Evolutionary conservation across 2,797 vertebrate genomes (phyloP).

Genomic region (Lithobates sylvaticus): DNA sequence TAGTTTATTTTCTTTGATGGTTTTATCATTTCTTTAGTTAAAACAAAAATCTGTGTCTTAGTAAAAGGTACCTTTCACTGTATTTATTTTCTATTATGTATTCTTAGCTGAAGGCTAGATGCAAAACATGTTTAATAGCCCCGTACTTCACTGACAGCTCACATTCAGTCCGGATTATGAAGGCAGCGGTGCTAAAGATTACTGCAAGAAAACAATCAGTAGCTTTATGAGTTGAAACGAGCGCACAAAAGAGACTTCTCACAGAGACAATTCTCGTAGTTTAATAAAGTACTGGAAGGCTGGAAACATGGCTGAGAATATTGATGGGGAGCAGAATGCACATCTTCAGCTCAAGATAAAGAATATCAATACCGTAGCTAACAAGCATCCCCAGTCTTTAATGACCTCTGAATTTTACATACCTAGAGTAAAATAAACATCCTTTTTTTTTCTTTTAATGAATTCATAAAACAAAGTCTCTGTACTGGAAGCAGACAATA

Average conservation of each 20-base stretch:
- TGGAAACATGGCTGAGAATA: slow-evolving; percentile 49
- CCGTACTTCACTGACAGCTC: slow-evolving; percentile 42
- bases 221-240: slow-evolving; percentile 45
- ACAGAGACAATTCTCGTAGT: slow-evolving; percentile 54
- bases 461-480: neutral
- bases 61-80: neutral
- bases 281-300: slow-evolving; percentile 54
- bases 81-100: slow-evolving; percentile 25
- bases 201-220: slow-evolving; percentile 55
- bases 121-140: slow-evolving; percentile 34
- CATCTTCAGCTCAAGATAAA: slow-evolving; percentile 46
- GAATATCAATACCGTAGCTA: slow-evolving; percentile 43
- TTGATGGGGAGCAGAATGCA: slow-evolving; percentile 37
- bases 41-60: slow-evolving; percentile 10
- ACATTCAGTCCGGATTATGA: slow-evolving; percentile 42
- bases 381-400: slow-evolving; percentile 27
- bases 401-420: slow-evolving; percentile 20
- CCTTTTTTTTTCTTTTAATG: neutral
- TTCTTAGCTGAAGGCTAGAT: slow-evolving; percentile 35
- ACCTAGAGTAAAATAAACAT: slow-evolving; percentile 4
- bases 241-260: slow-evolving; percentile 49
- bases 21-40: neutral
- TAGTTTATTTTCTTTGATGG: neutral
- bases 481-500: neutral
- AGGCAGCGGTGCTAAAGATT: slow-evolving; percentile 40